Base-by-base conservation (phyloP, 2,888 invertebrate species). In the Nomada ruficornis region DNA sequence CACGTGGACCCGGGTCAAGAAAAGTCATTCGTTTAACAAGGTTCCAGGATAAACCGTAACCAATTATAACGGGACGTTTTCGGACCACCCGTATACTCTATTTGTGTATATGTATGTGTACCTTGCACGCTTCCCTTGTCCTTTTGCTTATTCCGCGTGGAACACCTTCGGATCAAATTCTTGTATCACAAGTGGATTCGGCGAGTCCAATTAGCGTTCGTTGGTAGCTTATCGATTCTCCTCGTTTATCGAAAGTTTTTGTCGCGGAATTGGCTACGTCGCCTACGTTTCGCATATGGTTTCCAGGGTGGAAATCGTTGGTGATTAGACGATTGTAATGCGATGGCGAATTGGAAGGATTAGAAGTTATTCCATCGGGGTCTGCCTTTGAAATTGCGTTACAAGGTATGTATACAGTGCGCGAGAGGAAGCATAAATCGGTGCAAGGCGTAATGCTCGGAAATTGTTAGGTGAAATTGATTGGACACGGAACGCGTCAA, bases 41-140 rank as follows among this genome's bases (percentile, higher is more conserved):
- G 63, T 72, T 86, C 79, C 78, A 80, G 85, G 81, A 86, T 88
- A 83, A 85, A 83, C 83, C 82, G 74, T 79, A 83, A 88, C 86
- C 85, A 86, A 88, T 88, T 88, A 88, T 84, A 84, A 84, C 83
- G 83, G 83, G 50, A 76, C 57, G 76, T 64, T 74, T 72, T 72
- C 55, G 75, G 82, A 75, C 82, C 83, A 72, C 82, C 74, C 82
- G 74, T 67, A 68, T 68, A 29, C 67, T 68, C 65, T 67, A 69
- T 73, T 82, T 68, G 57, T 50, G 20, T 23, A 20, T 52, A 63
- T 20, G 13, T 44, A 23, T 11, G n/a, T 13, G 4, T 13, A 10
- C 47, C 47, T 13, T 9, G 52, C 26, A 20, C 13, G 44, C 44
- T 63, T 72, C 42, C 62, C 70, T 71, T 55, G 29, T 44, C 23